Conservation (phyloP, 2,113 vertebrate species). For the Pelusios castaneus region DNA sequence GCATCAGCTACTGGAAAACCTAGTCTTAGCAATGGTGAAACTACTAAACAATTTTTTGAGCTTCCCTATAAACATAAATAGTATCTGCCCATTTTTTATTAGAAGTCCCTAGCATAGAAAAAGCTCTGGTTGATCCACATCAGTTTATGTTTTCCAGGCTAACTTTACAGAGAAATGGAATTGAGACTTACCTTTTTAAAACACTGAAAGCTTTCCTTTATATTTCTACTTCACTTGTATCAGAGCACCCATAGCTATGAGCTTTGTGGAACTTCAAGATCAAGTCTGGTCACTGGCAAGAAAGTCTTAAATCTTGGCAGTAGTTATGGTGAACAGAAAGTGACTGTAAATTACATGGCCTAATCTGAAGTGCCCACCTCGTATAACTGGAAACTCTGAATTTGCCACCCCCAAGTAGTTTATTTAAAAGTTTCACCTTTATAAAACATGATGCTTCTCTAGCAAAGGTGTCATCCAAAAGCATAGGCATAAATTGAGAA, state of each 20-base stretch:
- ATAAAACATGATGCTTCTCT: rapidly evolving
- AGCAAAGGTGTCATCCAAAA: not conserved
- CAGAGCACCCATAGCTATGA: not conserved
- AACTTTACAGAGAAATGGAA: not conserved
- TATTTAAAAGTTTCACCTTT: not conserved
- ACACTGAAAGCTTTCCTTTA: not conserved
- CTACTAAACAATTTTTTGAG: not conserved
- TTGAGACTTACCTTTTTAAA: not conserved
- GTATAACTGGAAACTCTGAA: not conserved
- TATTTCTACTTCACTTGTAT: not conserved
- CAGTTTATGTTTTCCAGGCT: not conserved
- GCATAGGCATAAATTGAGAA: not conserved
- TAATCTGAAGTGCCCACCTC: not conserved
- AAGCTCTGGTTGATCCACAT: not conserved
- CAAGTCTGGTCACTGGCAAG: not conserved
- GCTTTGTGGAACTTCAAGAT: not conserved
- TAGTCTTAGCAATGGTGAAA: not conserved
- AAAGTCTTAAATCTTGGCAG: not conserved
- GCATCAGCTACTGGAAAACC: not conserved
- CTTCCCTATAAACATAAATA: not conserved
- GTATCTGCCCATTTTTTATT: not conserved
- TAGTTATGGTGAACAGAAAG: not conserved
- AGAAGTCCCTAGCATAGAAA: not conserved
- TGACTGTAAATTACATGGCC: not conserved
- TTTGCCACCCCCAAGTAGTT: rapidly evolving